Conservation (phyloP, 2,113 vertebrate species). For the Poeciliopsis occidentalis region DNA sequence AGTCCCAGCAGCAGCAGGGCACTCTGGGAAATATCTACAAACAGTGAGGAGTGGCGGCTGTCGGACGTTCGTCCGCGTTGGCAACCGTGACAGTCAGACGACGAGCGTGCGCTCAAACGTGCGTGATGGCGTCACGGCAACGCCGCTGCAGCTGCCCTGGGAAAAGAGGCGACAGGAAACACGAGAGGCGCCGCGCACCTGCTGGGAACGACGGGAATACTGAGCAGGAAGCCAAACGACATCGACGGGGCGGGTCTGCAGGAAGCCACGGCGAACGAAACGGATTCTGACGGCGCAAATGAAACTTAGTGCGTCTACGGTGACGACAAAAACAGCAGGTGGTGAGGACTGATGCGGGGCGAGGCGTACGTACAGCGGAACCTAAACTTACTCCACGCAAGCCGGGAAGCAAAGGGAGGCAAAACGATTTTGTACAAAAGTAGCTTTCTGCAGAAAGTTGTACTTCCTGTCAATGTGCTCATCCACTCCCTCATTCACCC, state of each 20-base stretch:
- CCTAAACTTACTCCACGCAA: slow-evolving; percentile 64
- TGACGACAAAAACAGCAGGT: slow-evolving; percentile 35
- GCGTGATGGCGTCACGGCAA: not conserved
- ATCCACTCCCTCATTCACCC: slow-evolving; percentile 4
- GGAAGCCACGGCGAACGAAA: slow-evolving; percentile 54
- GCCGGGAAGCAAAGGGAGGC: slow-evolving; percentile 56
- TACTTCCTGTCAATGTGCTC: slow-evolving; percentile 21
- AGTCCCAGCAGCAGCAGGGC: slow-evolving; percentile 36
- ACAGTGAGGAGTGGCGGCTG: slow-evolving; percentile 16
- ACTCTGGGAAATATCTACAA: slow-evolving; percentile 62
- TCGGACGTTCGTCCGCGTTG: not conserved
- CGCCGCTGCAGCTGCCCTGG: slow-evolving; percentile 14
- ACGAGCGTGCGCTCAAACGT: not conserved
- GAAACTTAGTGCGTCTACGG: slow-evolving; percentile 30
- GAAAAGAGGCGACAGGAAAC: slow-evolving; percentile 27
- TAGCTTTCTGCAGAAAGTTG: slow-evolving; percentile 47
- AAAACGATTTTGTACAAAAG: slow-evolving; percentile 66
- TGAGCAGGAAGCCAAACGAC: slow-evolving; percentile 31
- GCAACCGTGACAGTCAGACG: not conserved
- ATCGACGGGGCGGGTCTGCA: slow-evolving; percentile 32
- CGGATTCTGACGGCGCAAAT: slow-evolving; percentile 40
- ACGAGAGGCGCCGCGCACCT: slow-evolving; percentile 32
- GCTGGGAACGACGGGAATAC: slow-evolving; percentile 28
- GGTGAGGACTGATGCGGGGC: slow-evolving; percentile 28
- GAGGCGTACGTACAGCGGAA: slow-evolving; percentile 35